Base-by-base conservation (phyloP, 2,888 invertebrate species). In the Sarcophaga variegata region DNA sequence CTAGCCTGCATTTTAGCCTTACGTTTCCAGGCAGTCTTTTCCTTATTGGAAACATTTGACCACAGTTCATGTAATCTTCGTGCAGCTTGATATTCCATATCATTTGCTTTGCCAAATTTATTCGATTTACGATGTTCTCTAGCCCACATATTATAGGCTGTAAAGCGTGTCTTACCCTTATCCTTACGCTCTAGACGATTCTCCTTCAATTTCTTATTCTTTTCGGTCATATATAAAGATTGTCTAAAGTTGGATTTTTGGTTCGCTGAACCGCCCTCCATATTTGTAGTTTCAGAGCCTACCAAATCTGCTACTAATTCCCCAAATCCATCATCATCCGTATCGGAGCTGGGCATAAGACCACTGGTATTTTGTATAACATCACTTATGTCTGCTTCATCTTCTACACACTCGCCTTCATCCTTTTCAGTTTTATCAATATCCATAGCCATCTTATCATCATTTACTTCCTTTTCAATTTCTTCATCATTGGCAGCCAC, bases 81-180 rank as follows among this genome's bases (percentile, higher is more conserved):
- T 66, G 97, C 97, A 87, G 97, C 96, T 95, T 49, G 5, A 76
- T 77, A 20, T 37, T 69, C 83, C 17, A 81, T n/a, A 27, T 85
- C 83, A 6, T 66, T 4, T 2, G 37, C 37, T 72, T 79, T 88
- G n/a, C 88, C 81, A 76, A 89, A 89, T 54, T 89, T 88, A 0
- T 82, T 72, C 12, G 89, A 96, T 87, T 96, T 96, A 63, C 98
- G 95, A 22, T 96, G 95, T 90, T 97, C 97, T 89, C 97, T 96
- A 0, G 98, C 97, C 97, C 98, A 98, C 91, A 98, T 94, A 96
- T 97, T 97, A 93, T 98, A 98, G 0, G 98, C 98, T 0, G 98
- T 98, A 88, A 96, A 96, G 75, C 97, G 95, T 0, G 96, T 95
- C 93, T 96, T 96, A 45, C 96, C 97, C 94, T 97, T 97, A 90